These are phyloP conservation scores for Oreohelix idahoensis DNA, from an alignment of 1,140 invertebrate species.

Conservation along the genomic window DNA sequence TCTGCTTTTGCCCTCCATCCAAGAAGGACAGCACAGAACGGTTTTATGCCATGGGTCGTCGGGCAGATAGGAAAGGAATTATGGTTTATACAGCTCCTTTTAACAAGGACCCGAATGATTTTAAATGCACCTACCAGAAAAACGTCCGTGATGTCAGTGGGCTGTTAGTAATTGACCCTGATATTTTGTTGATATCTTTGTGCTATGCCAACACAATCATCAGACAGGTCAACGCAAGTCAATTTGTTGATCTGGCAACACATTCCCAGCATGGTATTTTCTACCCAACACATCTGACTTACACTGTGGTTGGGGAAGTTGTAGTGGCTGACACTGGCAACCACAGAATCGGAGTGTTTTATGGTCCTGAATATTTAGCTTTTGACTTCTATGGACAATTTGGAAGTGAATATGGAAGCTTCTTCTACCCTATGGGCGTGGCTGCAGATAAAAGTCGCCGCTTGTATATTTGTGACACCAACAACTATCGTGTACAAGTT, in stretches of 20 bases:
- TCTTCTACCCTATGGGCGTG: slow-evolving; percentile 29
- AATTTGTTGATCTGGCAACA: slow-evolving; percentile 30
- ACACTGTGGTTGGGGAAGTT: background rate
- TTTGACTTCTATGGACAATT: slow-evolving; percentile 24
- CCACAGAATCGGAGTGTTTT: slow-evolving; percentile 27
- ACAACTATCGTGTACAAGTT: slow-evolving; percentile 33
- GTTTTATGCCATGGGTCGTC: slow-evolving; percentile 25
- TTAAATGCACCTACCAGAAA: slow-evolving; percentile 15
- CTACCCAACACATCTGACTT: slow-evolving; percentile 24
- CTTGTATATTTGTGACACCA: slow-evolving; percentile 26
- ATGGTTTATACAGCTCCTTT: slow-evolving; percentile 15
- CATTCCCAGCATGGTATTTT: slow-evolving; percentile 13
- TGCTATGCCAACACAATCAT: slow-evolving; percentile 16
- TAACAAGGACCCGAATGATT: background rate
- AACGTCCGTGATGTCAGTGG: slow-evolving; percentile 23
- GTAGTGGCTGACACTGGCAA: slow-evolving; percentile 29
- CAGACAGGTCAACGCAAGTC: background rate
- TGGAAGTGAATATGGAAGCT: slow-evolving; percentile 17
- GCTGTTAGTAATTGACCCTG: background rate
- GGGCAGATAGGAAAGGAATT: slow-evolving; percentile 9
- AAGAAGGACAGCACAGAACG: background rate
- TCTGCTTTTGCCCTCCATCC: slow-evolving; percentile 18
- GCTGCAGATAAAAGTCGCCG: background rate
- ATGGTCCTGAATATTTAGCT: slow-evolving; percentile 25
- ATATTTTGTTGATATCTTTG: slow-evolving; percentile 16